Evolutionary conservation across 2,888 invertebrate species (phyloP).

Genomic region (Seira sanloemensis): DNA sequence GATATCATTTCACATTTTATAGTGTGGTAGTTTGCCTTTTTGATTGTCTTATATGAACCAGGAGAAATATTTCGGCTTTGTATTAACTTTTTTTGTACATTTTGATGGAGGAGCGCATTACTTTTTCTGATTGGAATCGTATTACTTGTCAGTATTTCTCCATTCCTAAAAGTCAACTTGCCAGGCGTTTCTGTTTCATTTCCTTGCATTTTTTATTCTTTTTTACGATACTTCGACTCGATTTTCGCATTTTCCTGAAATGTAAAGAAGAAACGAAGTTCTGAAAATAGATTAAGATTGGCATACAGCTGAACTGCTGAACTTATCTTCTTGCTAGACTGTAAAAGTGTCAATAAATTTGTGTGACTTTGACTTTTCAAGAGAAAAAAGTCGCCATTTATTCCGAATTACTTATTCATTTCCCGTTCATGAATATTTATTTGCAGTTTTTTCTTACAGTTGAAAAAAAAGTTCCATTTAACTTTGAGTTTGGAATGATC

Average conservation of each 20-base stretch:
- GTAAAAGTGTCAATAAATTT: slow-evolving; percentile 47
- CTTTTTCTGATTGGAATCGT: slow-evolving; percentile 42
- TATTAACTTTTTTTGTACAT: not conserved
- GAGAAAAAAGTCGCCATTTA: slow-evolving; percentile 38
- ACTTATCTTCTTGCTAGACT: slow-evolving; percentile 12
- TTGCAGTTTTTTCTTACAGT: not conserved
- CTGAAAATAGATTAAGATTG: slow-evolving; percentile 51
- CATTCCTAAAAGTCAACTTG: not conserved
- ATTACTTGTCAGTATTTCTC: slow-evolving; percentile 39
- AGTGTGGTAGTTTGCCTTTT: not conserved
- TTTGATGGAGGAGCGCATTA: not conserved
- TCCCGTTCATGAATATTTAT: slow-evolving; percentile 37
- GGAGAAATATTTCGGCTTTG: slow-evolving; percentile 1
- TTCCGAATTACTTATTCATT: slow-evolving; percentile 52
- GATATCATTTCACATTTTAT: slow-evolving; percentile 2
- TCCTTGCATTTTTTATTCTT: not conserved
- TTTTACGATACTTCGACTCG: not conserved
- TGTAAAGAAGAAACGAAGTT: not conserved
- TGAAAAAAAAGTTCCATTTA: slow-evolving; percentile 6
- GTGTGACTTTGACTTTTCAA: slow-evolving; percentile 48
- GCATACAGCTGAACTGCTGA: slow-evolving; percentile 8
- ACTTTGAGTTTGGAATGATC: not conserved
- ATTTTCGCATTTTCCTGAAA: not conserved
- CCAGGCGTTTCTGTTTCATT: slow-evolving; percentile 2
- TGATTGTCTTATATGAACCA: slow-evolving; percentile 7